Base-by-base conservation (phyloP, 2,797 vertebrate genomes). In the Trichosurus vulpecula region DNA sequence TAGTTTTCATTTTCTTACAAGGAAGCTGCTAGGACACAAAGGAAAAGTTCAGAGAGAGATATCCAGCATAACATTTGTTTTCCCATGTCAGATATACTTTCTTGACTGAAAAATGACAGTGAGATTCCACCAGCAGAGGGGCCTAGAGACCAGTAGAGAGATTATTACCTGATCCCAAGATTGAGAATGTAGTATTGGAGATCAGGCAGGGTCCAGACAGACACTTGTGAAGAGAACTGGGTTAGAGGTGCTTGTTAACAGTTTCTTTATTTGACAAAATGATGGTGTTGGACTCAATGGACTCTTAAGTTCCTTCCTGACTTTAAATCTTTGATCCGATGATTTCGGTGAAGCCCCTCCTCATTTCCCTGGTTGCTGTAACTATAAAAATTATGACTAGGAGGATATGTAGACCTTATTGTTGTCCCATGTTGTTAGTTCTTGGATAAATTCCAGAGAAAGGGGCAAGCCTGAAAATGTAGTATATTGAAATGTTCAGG, bases 91-190 rank as follows among this genome's bases (percentile, higher is more conserved):
- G 11, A 0, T 41, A 81, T 3, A n/a, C 52, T 61, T 11, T 56
- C 35, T 13, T 61, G 25, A n/a, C 0, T 10, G 53, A 54, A 74
- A 3, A 90, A 25, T 41, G 25, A 16, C 4, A 0, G 3, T 53
- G 57, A 12, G 35, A 27, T 1, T 91, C 16, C 30, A 97, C 97
- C 98, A 97, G 96, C 97, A 98, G 98, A 98, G 98, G 98, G 98
- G 93, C 98, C 98, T 97, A 97, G 95, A 98, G 98, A 94, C 97
- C 95, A 5, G 3, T 13, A 95, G 35, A 0, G 27, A 11, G 58
- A 1, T 66, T 52, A 0, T 19, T 0, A 30, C 0, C 9, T 87
- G 41, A 27, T 87, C n/a, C 19, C n/a, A 22, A 81, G 22, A 47
- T 27, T 87, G 74, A 87, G 41, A 27, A 51, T 51, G 10, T 41